Conservation (phyloP, 2,888 invertebrate species). For the Drosophila algonquin region DNA sequence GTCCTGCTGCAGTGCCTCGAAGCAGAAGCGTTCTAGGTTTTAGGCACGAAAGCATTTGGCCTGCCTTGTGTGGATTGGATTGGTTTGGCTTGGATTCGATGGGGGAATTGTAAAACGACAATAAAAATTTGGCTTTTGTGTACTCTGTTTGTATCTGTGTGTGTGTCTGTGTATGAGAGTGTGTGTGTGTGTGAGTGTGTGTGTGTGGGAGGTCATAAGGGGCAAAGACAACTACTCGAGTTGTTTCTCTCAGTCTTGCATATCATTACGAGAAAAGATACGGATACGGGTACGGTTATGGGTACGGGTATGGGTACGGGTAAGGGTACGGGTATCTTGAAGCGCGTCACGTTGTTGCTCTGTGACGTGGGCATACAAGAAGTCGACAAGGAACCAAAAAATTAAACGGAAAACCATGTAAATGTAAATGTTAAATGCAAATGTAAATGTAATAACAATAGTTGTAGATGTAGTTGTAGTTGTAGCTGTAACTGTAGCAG, state of each 20-base stretch:
- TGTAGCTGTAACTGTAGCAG: constrained; percentile 19
- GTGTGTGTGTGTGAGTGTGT: constrained; percentile 16
- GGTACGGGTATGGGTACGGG: background rate
- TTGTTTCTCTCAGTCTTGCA: constrained; percentile 48
- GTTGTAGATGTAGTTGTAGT: constrained; percentile 23
- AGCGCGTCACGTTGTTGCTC: constrained; percentile 49
- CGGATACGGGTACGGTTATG: too few relatives aligned
- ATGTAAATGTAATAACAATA: constrained; percentile 48
- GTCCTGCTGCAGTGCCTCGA: constrained; percentile 59
- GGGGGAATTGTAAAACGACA: constrained; percentile 40
- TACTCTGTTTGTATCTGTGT: constrained; percentile 37
- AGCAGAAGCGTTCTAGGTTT: constrained; percentile 64
- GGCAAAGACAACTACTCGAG: constrained; percentile 42
- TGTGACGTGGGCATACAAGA: constrained; percentile 9
- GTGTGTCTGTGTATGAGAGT: constrained; percentile 12
- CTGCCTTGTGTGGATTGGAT: constrained; percentile 18
- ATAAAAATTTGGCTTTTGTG: constrained; percentile 24
- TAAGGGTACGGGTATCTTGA: constrained; percentile 21
- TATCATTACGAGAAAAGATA: constrained; percentile 22
- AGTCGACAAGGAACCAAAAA: constrained; percentile 33
- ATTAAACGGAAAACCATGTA: constrained; percentile 39
- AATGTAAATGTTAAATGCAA: constrained; percentile 38
- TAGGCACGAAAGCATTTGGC: constrained; percentile 43
- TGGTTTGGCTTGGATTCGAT: constrained; percentile 23
- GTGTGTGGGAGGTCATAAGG: constrained; percentile 21